Conservation (phyloP, 2,797 vertebrate species). For the Melanotaenia pygmaea region DNA sequence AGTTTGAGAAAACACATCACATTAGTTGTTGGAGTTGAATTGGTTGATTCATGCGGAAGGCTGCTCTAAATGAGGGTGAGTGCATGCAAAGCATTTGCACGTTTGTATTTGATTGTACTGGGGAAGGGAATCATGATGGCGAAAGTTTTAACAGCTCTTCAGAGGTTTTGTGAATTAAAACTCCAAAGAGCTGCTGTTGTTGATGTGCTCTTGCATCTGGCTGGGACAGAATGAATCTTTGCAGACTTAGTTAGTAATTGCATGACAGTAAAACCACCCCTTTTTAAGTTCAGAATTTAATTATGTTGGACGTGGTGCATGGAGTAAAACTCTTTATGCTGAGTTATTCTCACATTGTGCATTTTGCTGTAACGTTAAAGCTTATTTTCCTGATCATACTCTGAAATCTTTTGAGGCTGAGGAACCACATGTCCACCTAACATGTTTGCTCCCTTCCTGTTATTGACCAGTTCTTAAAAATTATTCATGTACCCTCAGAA, state of each 20-base stretch:
- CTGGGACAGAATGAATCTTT: slow-evolving; percentile 53
- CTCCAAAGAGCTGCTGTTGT: slow-evolving; percentile 27
- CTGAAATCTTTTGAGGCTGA: background rate
- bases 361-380: slow-evolving; percentile 4
- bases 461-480: slow-evolving; percentile 43
- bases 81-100: slow-evolving; percentile 10
- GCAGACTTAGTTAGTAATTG: slow-evolving; percentile 67
- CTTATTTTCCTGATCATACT: background rate
- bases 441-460: slow-evolving; percentile 31
- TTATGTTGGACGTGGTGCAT: slow-evolving; percentile 43
- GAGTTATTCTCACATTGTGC: slow-evolving; percentile 35
- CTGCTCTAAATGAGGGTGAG: slow-evolving; percentile 36
- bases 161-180: slow-evolving; percentile 52
- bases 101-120: slow-evolving; percentile 26
- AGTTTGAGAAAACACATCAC: slow-evolving; percentile 69
- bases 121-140: slow-evolving; percentile 44
- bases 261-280: slow-evolving; percentile 41
- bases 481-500: slow-evolving; percentile 33
- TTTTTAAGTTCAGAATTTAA: slow-evolving; percentile 42
- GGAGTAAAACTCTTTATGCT: slow-evolving; percentile 27
- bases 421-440: slow-evolving; percentile 33
- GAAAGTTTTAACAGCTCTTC: slow-evolving; percentile 47
- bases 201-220: slow-evolving; percentile 51
- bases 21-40: slow-evolving; percentile 67
- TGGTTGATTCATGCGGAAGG: slow-evolving; percentile 61